Evolutionary conservation across 2,797 vertebrate species (phyloP).

Genomic region (Phaenicophaeus curvirostris): DNA sequence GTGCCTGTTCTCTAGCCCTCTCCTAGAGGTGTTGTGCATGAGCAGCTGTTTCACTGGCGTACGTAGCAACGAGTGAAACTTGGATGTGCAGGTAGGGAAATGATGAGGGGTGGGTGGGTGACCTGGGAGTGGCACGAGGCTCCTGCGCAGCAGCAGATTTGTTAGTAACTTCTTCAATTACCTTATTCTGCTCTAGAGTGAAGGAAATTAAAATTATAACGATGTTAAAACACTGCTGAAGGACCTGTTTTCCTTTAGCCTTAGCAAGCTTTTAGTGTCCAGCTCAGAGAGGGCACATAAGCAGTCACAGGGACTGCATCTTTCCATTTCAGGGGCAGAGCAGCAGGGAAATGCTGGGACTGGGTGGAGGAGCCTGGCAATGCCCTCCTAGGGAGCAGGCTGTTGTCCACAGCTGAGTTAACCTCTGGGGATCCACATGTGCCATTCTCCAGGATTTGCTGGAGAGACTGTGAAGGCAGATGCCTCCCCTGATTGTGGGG

Average conservation of each 20-base stretch:
- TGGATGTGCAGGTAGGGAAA: fast-evolving
- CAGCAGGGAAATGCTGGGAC: neutral
- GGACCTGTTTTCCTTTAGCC: fast-evolving
- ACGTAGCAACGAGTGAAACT: fast-evolving
- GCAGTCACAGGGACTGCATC: no score
- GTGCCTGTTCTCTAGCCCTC: neutral
- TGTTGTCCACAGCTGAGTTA: neutral
- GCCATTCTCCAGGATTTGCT: neutral
- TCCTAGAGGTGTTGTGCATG: fast-evolving
- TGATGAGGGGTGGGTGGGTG: no score
- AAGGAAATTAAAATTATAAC: neutral
- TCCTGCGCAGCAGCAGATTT: neutral
- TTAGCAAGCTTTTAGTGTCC: neutral
- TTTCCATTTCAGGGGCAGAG: neutral
- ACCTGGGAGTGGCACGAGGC: neutral
- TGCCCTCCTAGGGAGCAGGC: neutral
- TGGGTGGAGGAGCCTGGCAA: neutral
- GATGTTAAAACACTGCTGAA: neutral
- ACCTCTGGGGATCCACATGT: neutral
- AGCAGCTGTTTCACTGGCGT: neutral
- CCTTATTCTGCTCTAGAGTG: neutral
- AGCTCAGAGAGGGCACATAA: fast-evolving
- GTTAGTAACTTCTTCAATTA: neutral
- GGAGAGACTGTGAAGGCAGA: neutral
- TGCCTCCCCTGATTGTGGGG: fast-evolving